Base-by-base conservation (phyloP, 2,888 invertebrate species). In the Malacosoma neustria region DNA sequence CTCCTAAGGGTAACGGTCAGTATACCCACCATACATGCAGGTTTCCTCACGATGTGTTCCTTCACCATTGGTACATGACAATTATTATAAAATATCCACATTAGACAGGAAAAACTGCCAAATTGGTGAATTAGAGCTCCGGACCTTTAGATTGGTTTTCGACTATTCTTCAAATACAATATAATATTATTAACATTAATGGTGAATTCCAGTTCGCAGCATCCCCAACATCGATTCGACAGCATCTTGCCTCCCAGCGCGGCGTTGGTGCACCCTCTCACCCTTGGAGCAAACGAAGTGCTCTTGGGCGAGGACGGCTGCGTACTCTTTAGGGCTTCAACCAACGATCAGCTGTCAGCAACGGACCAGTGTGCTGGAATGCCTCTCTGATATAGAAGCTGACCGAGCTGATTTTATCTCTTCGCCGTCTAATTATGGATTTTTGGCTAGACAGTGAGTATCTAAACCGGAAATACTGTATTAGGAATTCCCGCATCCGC, bases 221-320 rank as follows among this genome's bases (percentile, higher is more conserved):
- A 51, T 84, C 13, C 46, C 57, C 1, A 46, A 32, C 33, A 53
- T 71, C 1, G 71, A 69, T 4, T 44, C 72, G 0, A 59, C 67
- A 0, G 14, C 62, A 0, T 50, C 61, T 3, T 85, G 84, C 43
- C 46, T 80, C 0, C 67, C 75, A 0, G 51, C 75, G 0, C 70
- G 88, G 0, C 86, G 86, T 38, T 91, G 91, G 91, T 92, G 92
- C 59, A 90, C 90, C 0, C 57, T 76, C 3, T 86, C 82, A 2
- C 41, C 63, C 0, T 46, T 52, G 0, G 92, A 92, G 53, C 77
- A 80, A 6, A 52, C 60, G 33, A 92, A 92, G 61, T 92, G 92
- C 53, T 49, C 61, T 11, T 90, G 91, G 89, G 57, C 90, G 1
- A 70, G 87, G 0, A 67, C 74, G 11, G 88, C 89, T 1, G 87